Evolutionary conservation across 2,113 vertebrate genomes (phyloP), one percentile per base, ranked within the genome.

Genomic region (Hemicordylus capensis): DNA sequence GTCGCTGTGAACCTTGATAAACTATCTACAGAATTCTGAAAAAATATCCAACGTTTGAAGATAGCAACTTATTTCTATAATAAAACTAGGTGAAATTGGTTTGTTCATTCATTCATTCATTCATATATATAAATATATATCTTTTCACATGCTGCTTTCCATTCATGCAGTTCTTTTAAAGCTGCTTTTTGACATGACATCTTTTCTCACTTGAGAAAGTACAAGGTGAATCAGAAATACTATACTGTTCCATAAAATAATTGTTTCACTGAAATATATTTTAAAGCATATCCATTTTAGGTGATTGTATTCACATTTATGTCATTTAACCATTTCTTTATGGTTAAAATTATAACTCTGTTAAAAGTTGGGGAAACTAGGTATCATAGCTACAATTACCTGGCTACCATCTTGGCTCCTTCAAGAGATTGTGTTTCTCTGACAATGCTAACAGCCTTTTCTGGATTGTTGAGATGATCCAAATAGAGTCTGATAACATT

Each of bases 391-490:
- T 81, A 3, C 6, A 0, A 34, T 93, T 92, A 99, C 98, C 99
- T 98, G 93, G 98, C 98, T 10, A 99, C 98, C 98, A 99, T 99
- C 94, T 99, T 99, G 88, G 99, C 98, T 92, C 98, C 99, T 3
- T 99, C 98, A 51, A 99, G 96, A 93, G 98, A 99, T 91, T 98
- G 98, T 5, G 98, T 99, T 94, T 99, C 98, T 86, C 97, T 97
- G 87, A 98, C 98, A 24, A 99, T 90, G 83, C 94, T 96, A 63
- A 99, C 98, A 1, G 98, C 98, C 37, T 98, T 98, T 85, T 99
- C 98, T 0, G 99, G 98, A 88, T 97, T 98, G 90, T 97, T 98
- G 44, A 99, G 96, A 90, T 99, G 98, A 89, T 99, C 98, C 95
- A 99, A 95, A 86, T 97, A 97, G 1, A 99, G 96, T 2, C 98